These are phyloP conservation scores for Crotalus helleri DNA, from an alignment of 2,113 vertebrate species.

Conservation along the genomic window DNA sequence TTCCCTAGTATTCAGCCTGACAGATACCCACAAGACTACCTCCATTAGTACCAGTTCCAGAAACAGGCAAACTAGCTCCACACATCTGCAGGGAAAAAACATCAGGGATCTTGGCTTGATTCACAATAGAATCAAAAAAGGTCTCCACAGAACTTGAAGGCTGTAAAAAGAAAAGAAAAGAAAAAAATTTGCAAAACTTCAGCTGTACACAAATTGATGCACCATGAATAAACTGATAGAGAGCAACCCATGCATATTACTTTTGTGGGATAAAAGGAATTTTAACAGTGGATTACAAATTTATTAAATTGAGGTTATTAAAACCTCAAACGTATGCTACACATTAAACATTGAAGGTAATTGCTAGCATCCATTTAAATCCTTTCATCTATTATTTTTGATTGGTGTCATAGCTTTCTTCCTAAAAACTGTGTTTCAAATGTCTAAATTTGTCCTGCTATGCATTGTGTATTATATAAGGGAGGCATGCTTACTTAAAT, in stretches of 20 bases:
- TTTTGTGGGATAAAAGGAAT: constrained; percentile 12
- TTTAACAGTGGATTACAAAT: constrained; percentile 26
- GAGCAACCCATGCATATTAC: background rate
- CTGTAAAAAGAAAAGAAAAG: constrained; percentile 65
- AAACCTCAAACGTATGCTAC: background rate
- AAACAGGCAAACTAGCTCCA: constrained; percentile 79
- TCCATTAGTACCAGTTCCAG: constrained; percentile 73
- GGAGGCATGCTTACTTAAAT: background rate
- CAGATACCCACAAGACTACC: constrained; percentile 94
- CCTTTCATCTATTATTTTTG: background rate
- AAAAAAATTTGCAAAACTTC: constrained; percentile 26
- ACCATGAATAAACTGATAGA: background rate
- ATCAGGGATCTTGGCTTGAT: constrained; percentile 82
- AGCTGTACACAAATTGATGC: background rate
- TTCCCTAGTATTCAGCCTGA: constrained; percentile 56
- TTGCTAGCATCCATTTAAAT: background rate
- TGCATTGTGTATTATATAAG: background rate
- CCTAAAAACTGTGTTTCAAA: background rate
- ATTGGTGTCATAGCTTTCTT: background rate
- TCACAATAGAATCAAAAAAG: constrained; percentile 92
- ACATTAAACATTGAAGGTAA: background rate
- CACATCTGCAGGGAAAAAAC: constrained; percentile 98
- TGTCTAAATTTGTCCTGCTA: background rate
- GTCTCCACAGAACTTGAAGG: constrained; percentile 90
- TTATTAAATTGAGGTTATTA: background rate